Evolutionary conservation across 2,113 vertebrate species (phyloP), one percentile per base, ranked within the genome.

Genomic region (Spilogale gracilis): DNA sequence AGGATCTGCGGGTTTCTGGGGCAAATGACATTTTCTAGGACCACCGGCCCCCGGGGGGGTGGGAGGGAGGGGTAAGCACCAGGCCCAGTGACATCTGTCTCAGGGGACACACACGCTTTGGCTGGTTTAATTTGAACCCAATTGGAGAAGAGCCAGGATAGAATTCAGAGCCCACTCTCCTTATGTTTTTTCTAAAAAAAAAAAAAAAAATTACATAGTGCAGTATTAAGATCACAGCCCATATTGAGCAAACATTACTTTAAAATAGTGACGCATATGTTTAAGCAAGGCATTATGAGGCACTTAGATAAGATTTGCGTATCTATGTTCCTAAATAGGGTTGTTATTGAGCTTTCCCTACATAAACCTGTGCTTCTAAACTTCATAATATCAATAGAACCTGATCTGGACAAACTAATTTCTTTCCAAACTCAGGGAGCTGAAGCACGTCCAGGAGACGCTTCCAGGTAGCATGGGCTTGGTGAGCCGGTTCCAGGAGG

Each of bases 101-200:
- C 30, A 23, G 87, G 78, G 60, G 76, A 81, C 63, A 69, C 4
- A 50, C 23, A 1, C 0, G 3, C 92, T 2, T 5, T 6, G n/a
- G 65, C 58, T 54, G 82, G 56, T 89, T 65, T 50, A 20, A 96
- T 82, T 0, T 79, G 79, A 81, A 79, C 95, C 88, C 61, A 63
- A 20, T 38, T 61, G 50, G 81, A 89, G 73, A 56, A 92, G 48
- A 97, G 23, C 43, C 20, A 60, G 58, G 58, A 74, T 50, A 38
- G 87, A 63, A 54, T 30, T 69, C 83, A 54, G 27, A 91, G 82
- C 88, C 71, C 81, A 89, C 95, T 94, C 56, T 92, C 94, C 92
- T 90, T 94, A 73, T 89, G 92, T 23, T 82, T 78, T 97, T 65
- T 58, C 87, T 95, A 71, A n/a, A n/a, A n/a, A n/a, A n/a, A 76